Conservation (phyloP, 1,140 invertebrate genomes). For the Paraescarpia echinospica region DNA sequence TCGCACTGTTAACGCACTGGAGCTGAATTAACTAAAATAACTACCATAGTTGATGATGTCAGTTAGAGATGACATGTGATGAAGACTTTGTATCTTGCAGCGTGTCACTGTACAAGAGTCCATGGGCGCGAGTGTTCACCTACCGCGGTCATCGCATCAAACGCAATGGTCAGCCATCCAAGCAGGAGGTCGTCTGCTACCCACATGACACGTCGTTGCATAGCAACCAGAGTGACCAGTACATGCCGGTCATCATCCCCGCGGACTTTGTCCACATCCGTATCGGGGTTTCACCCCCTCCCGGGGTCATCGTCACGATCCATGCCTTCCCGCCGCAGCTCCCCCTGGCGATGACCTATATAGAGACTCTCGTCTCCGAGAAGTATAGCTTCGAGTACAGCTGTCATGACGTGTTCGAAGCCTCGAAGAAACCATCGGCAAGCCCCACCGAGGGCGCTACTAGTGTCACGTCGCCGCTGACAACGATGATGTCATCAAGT, state of each 20-base stretch:
- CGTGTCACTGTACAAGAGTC: conserved; percentile 42
- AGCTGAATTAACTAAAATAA: too few relatives aligned
- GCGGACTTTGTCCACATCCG: conserved; percentile 48
- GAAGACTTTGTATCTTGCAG: neutral
- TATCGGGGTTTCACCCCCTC: conserved; percentile 51
- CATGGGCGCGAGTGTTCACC: conserved; percentile 52
- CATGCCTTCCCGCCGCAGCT: conserved; percentile 55
- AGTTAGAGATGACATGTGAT: neutral
- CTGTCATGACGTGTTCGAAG: neutral
- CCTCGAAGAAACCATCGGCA: neutral
- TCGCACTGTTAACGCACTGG: too few relatives aligned
- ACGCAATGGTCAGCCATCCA: conserved; percentile 48
- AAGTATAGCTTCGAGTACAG: conserved; percentile 43
- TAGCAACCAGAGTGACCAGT: conserved; percentile 51
- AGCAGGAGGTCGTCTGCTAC: conserved; percentile 54
- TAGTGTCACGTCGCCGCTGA: neutral
- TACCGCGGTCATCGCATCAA: conserved; percentile 54
- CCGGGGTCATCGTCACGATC: conserved; percentile 49
- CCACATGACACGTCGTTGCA: conserved; percentile 47
- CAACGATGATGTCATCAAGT: neutral
- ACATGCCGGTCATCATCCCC: conserved; percentile 51
- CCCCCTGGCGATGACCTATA: conserved; percentile 52
- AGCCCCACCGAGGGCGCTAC: conserved; percentile 18
- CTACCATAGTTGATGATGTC: too few relatives aligned
- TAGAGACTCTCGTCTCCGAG: conserved; percentile 50